These are phyloP conservation scores for Parazoanthus atlanticus DNA, from an alignment of 92 coral and sea anemone genomes.

Conservation along the genomic window DNA sequence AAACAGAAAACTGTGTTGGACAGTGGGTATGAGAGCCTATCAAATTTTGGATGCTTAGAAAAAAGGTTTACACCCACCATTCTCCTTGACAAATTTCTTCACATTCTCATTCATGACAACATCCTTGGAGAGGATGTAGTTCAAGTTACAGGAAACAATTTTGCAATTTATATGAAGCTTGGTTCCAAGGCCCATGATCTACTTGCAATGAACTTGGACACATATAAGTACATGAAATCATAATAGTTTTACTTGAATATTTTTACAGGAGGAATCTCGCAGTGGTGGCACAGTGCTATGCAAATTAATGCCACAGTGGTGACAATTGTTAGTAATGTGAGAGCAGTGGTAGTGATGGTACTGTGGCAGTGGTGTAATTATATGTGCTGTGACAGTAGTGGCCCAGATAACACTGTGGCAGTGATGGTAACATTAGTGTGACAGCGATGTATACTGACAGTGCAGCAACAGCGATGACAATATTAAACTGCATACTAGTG, in stretches of 20 bases:
- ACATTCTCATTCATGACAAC: slow-evolving; percentile 1
- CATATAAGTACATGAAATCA: slow-evolving; percentile 15
- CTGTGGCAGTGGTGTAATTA: too few species aligned
- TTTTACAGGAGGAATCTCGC: too few species aligned
- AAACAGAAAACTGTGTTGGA: slow-evolving; percentile 21
- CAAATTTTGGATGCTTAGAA: slow-evolving; percentile 8
- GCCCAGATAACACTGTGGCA: too few species aligned
- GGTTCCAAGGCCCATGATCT: slow-evolving; percentile 47
- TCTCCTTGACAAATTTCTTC: slow-evolving; percentile 44
- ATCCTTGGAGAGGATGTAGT: slow-evolving; percentile 9
- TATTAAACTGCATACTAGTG: too few species aligned
- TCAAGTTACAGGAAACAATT: neutral
- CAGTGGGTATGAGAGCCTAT: slow-evolving; percentile 1
- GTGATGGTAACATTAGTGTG: too few species aligned
- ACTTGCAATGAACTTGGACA: slow-evolving; percentile 6
- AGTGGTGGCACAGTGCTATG: too few species aligned
- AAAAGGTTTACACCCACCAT: neutral
- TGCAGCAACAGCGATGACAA: too few species aligned
- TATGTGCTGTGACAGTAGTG: too few species aligned
- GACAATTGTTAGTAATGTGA: too few species aligned
- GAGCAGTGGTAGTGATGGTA: too few species aligned
- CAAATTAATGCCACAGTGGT: too few species aligned
- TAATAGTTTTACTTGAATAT: neutral
- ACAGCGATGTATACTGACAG: too few species aligned
- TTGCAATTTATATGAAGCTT: slow-evolving; percentile 15